Evolutionary conservation across 92 coral and sea anemone species (phyloP), one percentile per base, ranked within the genome.

Genomic region (Bergia sp.): DNA sequence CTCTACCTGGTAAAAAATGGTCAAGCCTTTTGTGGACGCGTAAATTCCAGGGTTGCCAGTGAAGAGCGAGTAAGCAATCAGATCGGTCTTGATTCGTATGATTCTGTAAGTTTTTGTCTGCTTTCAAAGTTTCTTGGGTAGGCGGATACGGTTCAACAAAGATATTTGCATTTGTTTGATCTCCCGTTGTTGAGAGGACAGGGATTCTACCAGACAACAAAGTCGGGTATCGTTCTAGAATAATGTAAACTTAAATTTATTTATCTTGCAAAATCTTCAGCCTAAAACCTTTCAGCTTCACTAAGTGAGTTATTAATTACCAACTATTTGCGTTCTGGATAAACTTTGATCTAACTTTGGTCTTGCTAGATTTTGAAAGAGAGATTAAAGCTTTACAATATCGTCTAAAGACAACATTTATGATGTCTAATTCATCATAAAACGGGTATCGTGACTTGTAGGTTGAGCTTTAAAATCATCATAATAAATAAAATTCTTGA

Each of bases 101-200:
- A 61, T 61, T 23, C 69, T 16, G 69, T 21, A 42, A 20, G 36
- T 20, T 7, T n/a, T 29, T 43, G 55, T 18, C 36, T 57, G 12
- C 81, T 39, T 77, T 77, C 53, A 73, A 15, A 5, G 37, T 5
- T 43, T 23, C 8, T 10, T 44, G 5, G 37, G 37, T 21, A 42
- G 81, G 81, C 36, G 81, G 81, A 77, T 77, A 42, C 55, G 81
- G 81, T 3, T 42, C 81, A 77, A 41, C 55, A 44, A 43, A 41
- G 29, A 1, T 3, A 77, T 77, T 77, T 77, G 37, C 81, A 77
- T 77, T 77, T 77, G 81, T 77, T 77, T 77, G 29, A 23, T 6
- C 45, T 42, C 49, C 81, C 29, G 36, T 42, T 77, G 81, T 20
- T 77, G 53, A 77, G 57, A 5, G 39, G 81, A 77, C 81, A 43